Conservation (phyloP, 2,888 invertebrate genomes). For the Metellina segmentata region DNA sequence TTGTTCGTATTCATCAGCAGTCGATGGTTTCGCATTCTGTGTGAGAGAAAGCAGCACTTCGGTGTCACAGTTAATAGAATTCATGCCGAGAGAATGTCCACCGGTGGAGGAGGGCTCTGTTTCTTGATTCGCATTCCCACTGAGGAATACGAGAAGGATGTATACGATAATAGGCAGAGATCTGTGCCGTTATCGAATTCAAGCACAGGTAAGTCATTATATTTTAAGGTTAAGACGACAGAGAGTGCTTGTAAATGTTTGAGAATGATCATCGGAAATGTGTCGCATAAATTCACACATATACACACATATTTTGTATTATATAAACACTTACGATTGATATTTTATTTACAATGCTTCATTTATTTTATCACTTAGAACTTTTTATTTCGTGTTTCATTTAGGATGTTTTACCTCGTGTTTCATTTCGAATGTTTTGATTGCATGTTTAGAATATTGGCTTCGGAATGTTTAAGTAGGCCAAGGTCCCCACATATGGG, state of each 20-base stretch:
- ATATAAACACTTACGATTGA: too few relatives aligned
- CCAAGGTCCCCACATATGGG: too few relatives aligned
- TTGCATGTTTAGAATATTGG: too few relatives aligned
- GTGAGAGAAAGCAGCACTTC: constrained; percentile 1
- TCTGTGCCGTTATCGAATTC: background rate
- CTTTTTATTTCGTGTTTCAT: too few relatives aligned
- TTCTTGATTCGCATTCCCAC: constrained; percentile 76
- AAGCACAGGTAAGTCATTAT: constrained; percentile 24
- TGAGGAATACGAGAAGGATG: constrained; percentile 76
- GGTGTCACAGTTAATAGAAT: background rate
- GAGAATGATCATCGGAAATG: background rate
- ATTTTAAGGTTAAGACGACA: background rate
- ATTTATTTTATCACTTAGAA: too few relatives aligned
- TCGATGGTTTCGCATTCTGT: constrained; percentile 2
- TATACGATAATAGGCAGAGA: constrained; percentile 32
- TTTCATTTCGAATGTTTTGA: too few relatives aligned
- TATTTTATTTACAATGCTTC: too few relatives aligned
- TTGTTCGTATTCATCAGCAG: constrained; percentile 29
- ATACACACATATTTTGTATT: too few relatives aligned
- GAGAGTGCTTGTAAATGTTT: background rate
- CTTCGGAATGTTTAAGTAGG: too few relatives aligned
- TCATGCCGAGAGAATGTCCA: constrained; percentile 32
- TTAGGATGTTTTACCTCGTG: too few relatives aligned
- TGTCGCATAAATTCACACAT: too few relatives aligned
- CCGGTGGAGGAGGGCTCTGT: constrained; percentile 74